A percentile compares a stretch with the other conserved stretches of the same genome.
Conservation (phyloP, 1,140 invertebrate genomes). For the Lordiphosa mommai region DNA sequence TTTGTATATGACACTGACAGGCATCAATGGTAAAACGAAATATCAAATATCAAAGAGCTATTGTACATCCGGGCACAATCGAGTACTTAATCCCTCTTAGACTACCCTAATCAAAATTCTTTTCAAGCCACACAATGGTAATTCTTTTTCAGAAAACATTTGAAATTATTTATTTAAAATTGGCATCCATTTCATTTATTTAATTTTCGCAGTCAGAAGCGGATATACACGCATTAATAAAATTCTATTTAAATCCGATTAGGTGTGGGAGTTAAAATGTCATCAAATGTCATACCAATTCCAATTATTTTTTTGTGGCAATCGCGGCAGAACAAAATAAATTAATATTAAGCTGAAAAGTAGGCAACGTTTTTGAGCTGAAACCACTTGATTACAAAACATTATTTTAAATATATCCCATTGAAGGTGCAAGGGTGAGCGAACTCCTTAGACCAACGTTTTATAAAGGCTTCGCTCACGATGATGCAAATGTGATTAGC, state of each 20-base stretch:
- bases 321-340: no score
- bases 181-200: neutral
- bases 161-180: no score
- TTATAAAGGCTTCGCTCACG: no score
- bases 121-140: neutral
- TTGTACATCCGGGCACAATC: neutral
- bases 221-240: no score
- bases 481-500: no score
- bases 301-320: neutral
- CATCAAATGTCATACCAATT: neutral
- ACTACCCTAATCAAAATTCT: conserved; percentile 30
- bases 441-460: no score
- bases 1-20: conserved; percentile 21
- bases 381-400: no score
- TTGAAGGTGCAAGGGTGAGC: no score
- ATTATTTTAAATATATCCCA: no score
- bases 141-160: no score
- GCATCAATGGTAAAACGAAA: conserved; percentile 3
- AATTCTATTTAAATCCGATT: no score
- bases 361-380: conserved; percentile 37
- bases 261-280: no score
- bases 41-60: neutral
- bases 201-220: neutral
- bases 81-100: conserved; percentile 23
- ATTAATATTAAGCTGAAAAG: conserved; percentile 9